Conservation (phyloP, 2,888 invertebrate species). For the Deilephila elpenor region DNA sequence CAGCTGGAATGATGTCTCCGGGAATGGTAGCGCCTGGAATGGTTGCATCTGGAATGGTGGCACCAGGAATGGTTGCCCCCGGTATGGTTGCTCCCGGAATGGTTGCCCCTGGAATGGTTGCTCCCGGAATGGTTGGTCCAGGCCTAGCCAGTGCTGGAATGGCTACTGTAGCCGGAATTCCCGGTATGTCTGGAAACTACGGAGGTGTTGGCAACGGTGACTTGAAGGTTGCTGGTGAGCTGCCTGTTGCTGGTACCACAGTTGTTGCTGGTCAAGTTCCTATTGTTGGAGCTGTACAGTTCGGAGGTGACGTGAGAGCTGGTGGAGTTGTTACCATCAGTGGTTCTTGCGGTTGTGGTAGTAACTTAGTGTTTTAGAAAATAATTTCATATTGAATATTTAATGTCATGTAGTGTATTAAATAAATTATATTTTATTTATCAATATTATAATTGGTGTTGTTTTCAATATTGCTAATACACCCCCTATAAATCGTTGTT, state of each 20-base stretch:
- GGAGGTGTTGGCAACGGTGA: constrained; percentile 47
- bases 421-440: constrained; percentile 26
- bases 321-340: constrained; percentile 50
- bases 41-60: neutral
- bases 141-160: neutral
- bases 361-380: constrained; percentile 15
- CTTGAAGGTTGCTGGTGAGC: constrained; percentile 46
- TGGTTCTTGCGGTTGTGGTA: constrained; percentile 44
- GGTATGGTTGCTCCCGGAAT: neutral
- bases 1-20: neutral
- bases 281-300: constrained; percentile 50
- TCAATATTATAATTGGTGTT: neutral
- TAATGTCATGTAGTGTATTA: constrained; percentile 11
- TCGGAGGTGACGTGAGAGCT: constrained; percentile 46
- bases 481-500: no score
- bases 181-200: constrained; percentile 15
- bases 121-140: neutral
- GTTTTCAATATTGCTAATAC: neutral
- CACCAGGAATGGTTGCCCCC: neutral
- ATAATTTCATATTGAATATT: constrained; percentile 22
- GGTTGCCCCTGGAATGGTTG: constrained; percentile 3
- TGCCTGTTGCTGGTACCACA: constrained; percentile 50
- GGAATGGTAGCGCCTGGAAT: neutral
- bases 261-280: constrained; percentile 52
- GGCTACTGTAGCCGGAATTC: constrained; percentile 1